These are phyloP conservation scores for Sylvilagus floridanus DNA, from an alignment of 2,797 vertebrate species.

Conservation along the genomic window DNA sequence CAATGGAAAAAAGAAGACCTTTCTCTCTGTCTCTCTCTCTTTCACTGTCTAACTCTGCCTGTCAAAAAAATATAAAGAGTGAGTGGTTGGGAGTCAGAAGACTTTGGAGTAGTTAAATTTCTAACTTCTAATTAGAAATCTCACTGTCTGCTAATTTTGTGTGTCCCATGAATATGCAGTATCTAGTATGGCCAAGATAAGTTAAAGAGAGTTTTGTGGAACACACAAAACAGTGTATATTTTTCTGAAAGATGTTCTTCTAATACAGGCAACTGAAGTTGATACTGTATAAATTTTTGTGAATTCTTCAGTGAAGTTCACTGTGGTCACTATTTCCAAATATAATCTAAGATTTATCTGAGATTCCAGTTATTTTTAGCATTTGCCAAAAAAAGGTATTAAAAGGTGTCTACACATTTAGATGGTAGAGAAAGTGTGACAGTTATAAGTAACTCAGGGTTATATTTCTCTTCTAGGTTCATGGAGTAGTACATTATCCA, in stretches of 20 bases:
- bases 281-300: slow-evolving; percentile 11
- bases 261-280: neutral
- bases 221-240: neutral
- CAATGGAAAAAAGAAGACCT: too few relatives aligned
- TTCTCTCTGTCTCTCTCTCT: too few relatives aligned
- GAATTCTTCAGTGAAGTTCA: slow-evolving; percentile 23
- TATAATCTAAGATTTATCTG: slow-evolving; percentile 16
- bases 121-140: neutral
- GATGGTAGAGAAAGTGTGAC: neutral
- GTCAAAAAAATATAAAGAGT: too few relatives aligned
- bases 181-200: slow-evolving; percentile 5
- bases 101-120: neutral
- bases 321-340: neutral
- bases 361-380: slow-evolving; percentile 20
- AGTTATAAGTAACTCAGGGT: neutral
- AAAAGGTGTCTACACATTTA: neutral
- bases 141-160: slow-evolving; percentile 1
- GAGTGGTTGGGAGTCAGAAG: neutral
- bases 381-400: neutral
- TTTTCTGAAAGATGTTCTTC: neutral
- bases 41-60: too few relatives aligned
- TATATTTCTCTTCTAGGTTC: neutral
- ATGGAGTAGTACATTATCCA: neutral
- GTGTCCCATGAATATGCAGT: neutral
- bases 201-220: neutral